A percentile compares a stretch with the other conserved stretches of the same genome.
phyloP scores from a whole-genome alignment of 2,888 invertebrate genomes.

The Pocota personata region DNA sequence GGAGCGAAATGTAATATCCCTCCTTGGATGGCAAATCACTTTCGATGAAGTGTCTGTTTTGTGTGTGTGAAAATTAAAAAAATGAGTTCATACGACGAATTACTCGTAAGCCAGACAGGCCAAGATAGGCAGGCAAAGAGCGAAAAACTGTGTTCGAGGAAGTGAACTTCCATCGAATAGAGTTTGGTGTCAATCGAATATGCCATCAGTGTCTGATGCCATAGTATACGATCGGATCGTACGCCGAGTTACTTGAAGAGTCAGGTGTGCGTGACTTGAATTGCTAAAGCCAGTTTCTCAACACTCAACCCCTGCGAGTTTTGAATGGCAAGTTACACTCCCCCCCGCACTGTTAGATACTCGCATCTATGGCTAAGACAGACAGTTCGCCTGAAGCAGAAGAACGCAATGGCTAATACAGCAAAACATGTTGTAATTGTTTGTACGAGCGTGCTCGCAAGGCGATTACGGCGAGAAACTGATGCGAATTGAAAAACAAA shows the following conservation, averaged over 20 bases:
- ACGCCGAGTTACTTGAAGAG: constrained; percentile 26
- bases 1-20: neutral
- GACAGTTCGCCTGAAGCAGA: constrained; percentile 37
- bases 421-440: constrained; percentile 62
- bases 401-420: constrained; percentile 18
- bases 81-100: constrained; percentile 15
- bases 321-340: neutral
- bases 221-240: constrained; percentile 23
- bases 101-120: constrained; percentile 4
- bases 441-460: constrained; percentile 28
- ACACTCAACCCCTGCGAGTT: neutral
- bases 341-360: neutral
- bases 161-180: constrained; percentile 68
- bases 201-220: constrained; percentile 64
- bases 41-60: neutral
- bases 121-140: constrained; percentile 3
- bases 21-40: neutral
- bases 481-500: constrained; percentile 68
- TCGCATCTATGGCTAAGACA: constrained; percentile 6
- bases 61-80: constrained; percentile 26
- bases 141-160: constrained; percentile 59
- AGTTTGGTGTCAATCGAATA: constrained; percentile 70
- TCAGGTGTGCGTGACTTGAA: constrained; percentile 67
- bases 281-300: constrained; percentile 16
- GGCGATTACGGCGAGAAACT: constrained; percentile 47